A percentile compares a stretch with the other conserved stretches of the same genome.
Conservation (phyloP, 2,113 vertebrate species). For the Pterophyllum scalare region DNA sequence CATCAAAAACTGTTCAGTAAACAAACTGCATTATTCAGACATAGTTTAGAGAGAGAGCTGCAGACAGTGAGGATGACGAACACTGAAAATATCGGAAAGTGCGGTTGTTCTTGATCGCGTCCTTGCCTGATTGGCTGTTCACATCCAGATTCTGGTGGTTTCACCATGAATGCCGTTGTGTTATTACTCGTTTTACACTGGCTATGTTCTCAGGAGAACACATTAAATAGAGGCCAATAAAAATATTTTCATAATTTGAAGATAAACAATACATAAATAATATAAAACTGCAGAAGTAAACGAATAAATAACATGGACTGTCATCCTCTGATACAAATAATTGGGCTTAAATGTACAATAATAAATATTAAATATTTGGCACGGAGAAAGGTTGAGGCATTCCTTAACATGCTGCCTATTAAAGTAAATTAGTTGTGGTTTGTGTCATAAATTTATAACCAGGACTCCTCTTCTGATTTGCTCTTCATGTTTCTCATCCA, state of each 20-base stretch:
- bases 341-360: neutral
- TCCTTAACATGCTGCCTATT: too few relatives aligned
- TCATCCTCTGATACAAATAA: neutral
- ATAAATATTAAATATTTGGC: neutral
- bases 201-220: neutral
- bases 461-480: too few relatives aligned
- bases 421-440: too few relatives aligned
- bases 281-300: neutral
- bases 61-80: fast-evolving
- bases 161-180: neutral
- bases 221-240: neutral
- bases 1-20: neutral
- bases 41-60: neutral
- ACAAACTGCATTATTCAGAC: neutral
- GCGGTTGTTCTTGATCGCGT: neutral
- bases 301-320: neutral
- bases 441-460: too few relatives aligned
- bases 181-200: neutral
- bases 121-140: neutral
- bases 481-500: neutral
- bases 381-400: too few relatives aligned
- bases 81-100: neutral
- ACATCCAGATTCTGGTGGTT: neutral
- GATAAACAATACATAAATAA: neutral
- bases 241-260: neutral